Percentiles rank a stretch among this genome's conserved stretches.
Conservation (phyloP, 1,140 invertebrate species). For the Druon quercuslanigerum region DNA sequence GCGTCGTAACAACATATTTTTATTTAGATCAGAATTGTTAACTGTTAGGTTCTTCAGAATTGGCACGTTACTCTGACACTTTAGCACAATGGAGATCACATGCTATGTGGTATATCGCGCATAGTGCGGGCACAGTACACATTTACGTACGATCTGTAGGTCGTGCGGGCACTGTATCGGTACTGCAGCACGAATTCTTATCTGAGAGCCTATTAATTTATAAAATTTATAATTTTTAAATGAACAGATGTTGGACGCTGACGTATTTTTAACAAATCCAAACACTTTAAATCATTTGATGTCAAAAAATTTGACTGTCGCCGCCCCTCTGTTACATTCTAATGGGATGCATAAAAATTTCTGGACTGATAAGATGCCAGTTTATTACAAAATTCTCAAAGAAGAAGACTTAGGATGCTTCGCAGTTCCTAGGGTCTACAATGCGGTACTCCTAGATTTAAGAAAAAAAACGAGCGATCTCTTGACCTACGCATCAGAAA, state of each 20-base stretch:
- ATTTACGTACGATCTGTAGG: too few species aligned
- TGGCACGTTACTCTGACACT: too few species aligned
- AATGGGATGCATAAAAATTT: slow-evolving; percentile 96
- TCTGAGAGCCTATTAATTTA: neutral
- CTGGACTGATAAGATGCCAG: slow-evolving; percentile 93
- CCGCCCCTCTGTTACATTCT: slow-evolving; percentile 90
- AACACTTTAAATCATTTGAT: slow-evolving; percentile 83
- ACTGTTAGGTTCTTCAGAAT: too few species aligned
- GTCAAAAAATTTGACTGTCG: slow-evolving; percentile 79
- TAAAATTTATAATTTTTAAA: slow-evolving; percentile 45
- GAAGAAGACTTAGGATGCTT: slow-evolving; percentile 85
- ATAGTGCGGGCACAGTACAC: too few species aligned
- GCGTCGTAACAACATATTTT: too few species aligned
- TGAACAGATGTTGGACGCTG: slow-evolving; percentile 90
- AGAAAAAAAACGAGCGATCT: slow-evolving; percentile 77
- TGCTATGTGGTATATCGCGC: too few species aligned
- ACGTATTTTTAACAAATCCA: slow-evolving; percentile 88
- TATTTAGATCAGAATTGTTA: too few species aligned
- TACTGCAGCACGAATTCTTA: neutral
- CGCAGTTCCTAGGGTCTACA: slow-evolving; percentile 94
- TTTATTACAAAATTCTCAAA: slow-evolving; percentile 88
- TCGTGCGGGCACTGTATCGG: too few species aligned
- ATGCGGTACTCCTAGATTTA: slow-evolving; percentile 90
- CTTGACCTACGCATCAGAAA: slow-evolving; percentile 86
- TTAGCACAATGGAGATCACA: too few species aligned